Conservation (phyloP, 1,140 invertebrate genomes). For the Cheumatopsyche charites region DNA sequence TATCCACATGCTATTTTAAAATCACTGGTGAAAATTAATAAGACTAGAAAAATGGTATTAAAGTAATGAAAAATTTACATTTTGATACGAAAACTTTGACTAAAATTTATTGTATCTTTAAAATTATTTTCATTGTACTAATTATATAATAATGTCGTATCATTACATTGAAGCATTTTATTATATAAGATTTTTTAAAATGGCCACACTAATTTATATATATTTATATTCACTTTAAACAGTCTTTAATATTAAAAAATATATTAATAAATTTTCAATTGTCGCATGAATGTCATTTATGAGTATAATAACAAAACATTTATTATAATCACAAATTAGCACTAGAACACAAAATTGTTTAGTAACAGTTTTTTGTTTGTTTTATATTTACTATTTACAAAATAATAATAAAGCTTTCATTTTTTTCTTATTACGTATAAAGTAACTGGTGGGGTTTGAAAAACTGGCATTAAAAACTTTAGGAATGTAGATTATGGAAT, state of each 20-base stretch:
- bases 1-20: slow-evolving; percentile 3
- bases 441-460: slow-evolving; percentile 23
- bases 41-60: slow-evolving; percentile 48
- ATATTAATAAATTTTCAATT: slow-evolving; percentile 34
- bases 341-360: slow-evolving; percentile 35
- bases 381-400: not conserved
- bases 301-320: slow-evolving; percentile 15
- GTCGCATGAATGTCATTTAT: slow-evolving; percentile 23
- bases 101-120: not conserved
- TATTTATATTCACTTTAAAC: slow-evolving; percentile 3
- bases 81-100: not conserved
- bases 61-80: slow-evolving; percentile 23
- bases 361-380: slow-evolving; percentile 20
- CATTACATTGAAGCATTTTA: not conserved
- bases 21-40: slow-evolving; percentile 33
- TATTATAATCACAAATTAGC: slow-evolving; percentile 28
- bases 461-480: slow-evolving; percentile 31
- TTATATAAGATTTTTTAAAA: slow-evolving; percentile 26
- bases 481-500: slow-evolving; percentile 35
- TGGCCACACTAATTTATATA: slow-evolving; percentile 25
- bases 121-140: slow-evolving; percentile 7
- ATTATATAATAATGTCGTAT: slow-evolving; percentile 23
- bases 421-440: not conserved
- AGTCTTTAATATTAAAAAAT: slow-evolving; percentile 34
- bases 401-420: slow-evolving; percentile 20